phyloP scores from a whole-genome alignment of 1,140 invertebrate species.

The Caenorhabditis elegans region DNA sequence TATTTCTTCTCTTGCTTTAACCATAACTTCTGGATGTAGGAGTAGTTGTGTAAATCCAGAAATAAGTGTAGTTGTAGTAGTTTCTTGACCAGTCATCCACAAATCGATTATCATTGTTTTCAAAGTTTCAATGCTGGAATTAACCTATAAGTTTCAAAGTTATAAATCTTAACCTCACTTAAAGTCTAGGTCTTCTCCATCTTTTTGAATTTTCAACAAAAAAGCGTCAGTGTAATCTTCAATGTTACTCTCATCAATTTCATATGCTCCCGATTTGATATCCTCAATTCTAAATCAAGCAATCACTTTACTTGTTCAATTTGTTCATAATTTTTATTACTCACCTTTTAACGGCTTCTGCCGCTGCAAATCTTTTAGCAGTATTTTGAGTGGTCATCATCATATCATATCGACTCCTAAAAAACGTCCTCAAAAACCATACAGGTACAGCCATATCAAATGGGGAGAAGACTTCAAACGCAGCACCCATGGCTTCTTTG shows the following conservation, averaged over 20 bases:
- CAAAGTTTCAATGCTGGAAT: not conserved
- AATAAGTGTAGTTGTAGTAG: slow-evolving; percentile 1
- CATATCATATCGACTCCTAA: not conserved
- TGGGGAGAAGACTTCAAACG: not conserved
- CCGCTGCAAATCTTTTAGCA: not conserved
- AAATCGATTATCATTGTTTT: slow-evolving; percentile 1
- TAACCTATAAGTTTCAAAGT: not conserved
- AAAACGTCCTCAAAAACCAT: not conserved
- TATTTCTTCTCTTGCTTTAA: not conserved
- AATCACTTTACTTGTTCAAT: not conserved
- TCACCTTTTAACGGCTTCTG: no score
- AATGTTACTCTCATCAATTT: not conserved
- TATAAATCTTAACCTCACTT: not conserved
- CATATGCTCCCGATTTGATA: not conserved
- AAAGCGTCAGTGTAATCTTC: slow-evolving; percentile 22
- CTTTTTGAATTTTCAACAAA: not conserved
- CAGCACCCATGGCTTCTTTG: not conserved
- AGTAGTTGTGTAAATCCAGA: not conserved
- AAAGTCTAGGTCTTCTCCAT: not conserved
- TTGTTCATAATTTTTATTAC: no score
- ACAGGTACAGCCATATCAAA: not conserved
- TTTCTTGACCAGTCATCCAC: slow-evolving; percentile 35
- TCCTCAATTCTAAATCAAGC: not conserved
- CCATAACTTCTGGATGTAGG: no score
- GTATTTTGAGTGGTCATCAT: not conserved